Evolutionary conservation across 2,888 invertebrate genomes (phyloP).

Genomic region (Dione vanillae): DNA sequence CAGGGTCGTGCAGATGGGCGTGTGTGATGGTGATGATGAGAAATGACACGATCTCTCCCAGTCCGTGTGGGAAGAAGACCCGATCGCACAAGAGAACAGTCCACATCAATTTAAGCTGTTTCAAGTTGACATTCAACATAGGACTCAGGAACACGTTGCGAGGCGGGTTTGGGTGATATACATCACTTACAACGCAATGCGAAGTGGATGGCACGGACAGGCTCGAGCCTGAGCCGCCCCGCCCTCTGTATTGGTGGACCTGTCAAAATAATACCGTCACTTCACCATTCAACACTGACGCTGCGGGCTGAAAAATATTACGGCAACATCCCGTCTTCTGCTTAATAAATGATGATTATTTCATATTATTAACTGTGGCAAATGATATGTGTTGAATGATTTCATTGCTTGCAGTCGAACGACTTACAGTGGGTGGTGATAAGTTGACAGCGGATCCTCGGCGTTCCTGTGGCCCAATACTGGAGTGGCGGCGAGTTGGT

Average conservation of each 20-base stretch:
- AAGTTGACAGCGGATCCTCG: slow-evolving; percentile 93
- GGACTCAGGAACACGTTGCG: slow-evolving; percentile 67
- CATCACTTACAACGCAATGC: slow-evolving; percentile 87
- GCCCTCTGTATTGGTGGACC: slow-evolving; percentile 87
- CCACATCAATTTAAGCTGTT: slow-evolving; percentile 75
- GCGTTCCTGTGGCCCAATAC: slow-evolving; percentile 95
- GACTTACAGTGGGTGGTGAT: slow-evolving; percentile 94
- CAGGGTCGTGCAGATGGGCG: slow-evolving; percentile 74
- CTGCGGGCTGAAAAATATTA: slow-evolving; percentile 10
- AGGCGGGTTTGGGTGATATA: slow-evolving; percentile 63
- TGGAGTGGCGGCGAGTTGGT: slow-evolving; percentile 94
- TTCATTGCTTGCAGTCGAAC: slow-evolving; percentile 23
- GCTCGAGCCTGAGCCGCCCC: slow-evolving; percentile 91
- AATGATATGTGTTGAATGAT: slow-evolving; percentile 19
- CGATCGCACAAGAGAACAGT: slow-evolving; percentile 70
- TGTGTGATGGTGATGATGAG: slow-evolving; percentile 66
- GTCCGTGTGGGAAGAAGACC: slow-evolving; percentile 72
- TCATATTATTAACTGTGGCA: slow-evolving; percentile 16
- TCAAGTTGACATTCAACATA: slow-evolving; percentile 69
- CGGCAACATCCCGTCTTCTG: neutral
- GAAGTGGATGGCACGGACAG: slow-evolving; percentile 92
- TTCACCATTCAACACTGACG: slow-evolving; percentile 55
- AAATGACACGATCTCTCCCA: slow-evolving; percentile 71
- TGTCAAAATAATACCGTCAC: slow-evolving; percentile 78
- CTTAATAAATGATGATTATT: neutral